Conservation (phyloP, 1,140 invertebrate genomes). For the Campoletis sonorensis region DNA sequence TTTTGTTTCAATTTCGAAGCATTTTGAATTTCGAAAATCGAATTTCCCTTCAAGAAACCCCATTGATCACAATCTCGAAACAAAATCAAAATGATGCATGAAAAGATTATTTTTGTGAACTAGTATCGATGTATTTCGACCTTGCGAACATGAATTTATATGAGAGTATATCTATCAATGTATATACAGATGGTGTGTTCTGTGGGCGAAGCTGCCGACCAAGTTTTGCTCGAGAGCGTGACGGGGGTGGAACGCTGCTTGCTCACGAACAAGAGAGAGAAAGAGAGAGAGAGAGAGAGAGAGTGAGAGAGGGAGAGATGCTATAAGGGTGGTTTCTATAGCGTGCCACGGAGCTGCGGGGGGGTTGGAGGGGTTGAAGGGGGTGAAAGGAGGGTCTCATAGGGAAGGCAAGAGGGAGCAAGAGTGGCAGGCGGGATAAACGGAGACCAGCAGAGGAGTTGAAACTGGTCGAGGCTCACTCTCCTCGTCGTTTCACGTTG, state of each 20-base stretch:
- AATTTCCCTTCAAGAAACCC: too few relatives aligned
- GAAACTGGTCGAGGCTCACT: conserved; percentile 38
- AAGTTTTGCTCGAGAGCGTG: conserved; percentile 75
- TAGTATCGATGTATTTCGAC: not conserved
- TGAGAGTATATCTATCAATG: not conserved
- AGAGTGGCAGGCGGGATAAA: conserved; percentile 38
- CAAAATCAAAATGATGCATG: too few relatives aligned
- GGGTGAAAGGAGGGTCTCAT: conserved; percentile 47
- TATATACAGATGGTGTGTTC: conserved; percentile 30
- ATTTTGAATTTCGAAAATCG: too few relatives aligned
- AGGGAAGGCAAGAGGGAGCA: conserved; percentile 54
- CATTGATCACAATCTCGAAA: too few relatives aligned
- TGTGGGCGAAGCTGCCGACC: conserved; percentile 66
- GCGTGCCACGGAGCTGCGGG: conserved; percentile 47
- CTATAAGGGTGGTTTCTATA: conserved; percentile 48
- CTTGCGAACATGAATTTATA: not conserved
- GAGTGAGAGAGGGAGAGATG: conserved; percentile 36
- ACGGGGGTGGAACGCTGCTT: conserved; percentile 70
- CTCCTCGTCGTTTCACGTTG: conserved; percentile 30
- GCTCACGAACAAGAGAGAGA: conserved; percentile 44
- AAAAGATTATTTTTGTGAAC: too few relatives aligned
- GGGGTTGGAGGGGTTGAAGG: conserved; percentile 24
- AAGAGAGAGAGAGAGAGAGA: conserved; percentile 50
- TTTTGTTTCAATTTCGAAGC: too few relatives aligned
- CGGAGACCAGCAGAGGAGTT: conserved; percentile 44